phyloP scores from a whole-genome alignment of 2,888 invertebrate genomes.

The Shargacucullia verbasci region DNA sequence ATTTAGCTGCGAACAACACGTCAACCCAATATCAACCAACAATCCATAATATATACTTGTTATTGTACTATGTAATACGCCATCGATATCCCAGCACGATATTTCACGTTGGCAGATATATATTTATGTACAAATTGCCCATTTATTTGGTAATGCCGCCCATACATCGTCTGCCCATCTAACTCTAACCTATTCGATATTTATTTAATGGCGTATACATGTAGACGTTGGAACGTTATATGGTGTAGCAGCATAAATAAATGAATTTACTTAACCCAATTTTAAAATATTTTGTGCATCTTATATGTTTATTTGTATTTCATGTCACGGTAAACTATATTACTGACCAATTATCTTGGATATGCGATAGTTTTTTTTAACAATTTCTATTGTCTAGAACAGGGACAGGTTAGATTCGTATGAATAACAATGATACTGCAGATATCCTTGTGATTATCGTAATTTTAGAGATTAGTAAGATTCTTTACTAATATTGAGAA shows the following conservation, averaged over 20 bases:
- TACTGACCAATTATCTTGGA: no score
- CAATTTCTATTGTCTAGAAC: no score
- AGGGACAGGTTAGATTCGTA: no score
- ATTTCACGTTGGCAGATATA: slow-evolving; percentile 60
- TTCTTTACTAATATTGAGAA: no score
- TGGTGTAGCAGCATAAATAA: slow-evolving; percentile 8
- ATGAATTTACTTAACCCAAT: slow-evolving; percentile 10
- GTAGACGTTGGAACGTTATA: slow-evolving; percentile 42
- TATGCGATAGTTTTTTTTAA: no score
- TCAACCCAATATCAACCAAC: no score
- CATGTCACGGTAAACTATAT: no score
- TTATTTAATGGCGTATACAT: slow-evolving; percentile 64
- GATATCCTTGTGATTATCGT: no score
- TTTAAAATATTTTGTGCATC: slow-evolving; percentile 6
- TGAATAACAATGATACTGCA: no score
- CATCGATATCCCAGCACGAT: slow-evolving; percentile 54
- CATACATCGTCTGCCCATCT: slow-evolving; percentile 61
- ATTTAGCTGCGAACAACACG: no score
- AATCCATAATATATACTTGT: no score
- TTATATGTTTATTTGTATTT: background rate
- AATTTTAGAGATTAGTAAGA: no score
- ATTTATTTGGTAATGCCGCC: slow-evolving; percentile 65
- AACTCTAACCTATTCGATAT: slow-evolving; percentile 63
- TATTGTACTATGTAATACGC: slow-evolving; percentile 31
- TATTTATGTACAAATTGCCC: slow-evolving; percentile 71